Evolutionary conservation across 2,888 invertebrate genomes (phyloP).

Genomic region (Amorpha juglandis): DNA sequence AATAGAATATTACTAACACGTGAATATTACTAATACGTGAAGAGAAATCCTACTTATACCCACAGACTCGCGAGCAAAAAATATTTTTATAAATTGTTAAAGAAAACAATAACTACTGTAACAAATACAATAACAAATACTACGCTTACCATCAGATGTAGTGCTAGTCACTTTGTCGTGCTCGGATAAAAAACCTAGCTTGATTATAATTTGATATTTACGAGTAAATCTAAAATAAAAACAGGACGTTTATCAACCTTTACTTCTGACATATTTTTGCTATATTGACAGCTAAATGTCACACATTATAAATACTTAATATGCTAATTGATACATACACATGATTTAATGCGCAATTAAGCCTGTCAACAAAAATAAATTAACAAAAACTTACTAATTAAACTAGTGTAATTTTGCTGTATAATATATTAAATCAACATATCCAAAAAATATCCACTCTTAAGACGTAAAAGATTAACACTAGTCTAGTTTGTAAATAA

Average conservation of each 20-base stretch:
- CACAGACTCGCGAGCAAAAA: no score
- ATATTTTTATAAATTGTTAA: no score
- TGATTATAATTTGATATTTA: neutral
- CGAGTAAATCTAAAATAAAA: neutral
- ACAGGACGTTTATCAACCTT: neutral
- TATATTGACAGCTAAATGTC: slow-evolving; percentile 5
- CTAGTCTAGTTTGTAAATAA: no score
- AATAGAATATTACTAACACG: no score
- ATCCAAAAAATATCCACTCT: neutral
- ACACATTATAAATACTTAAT: neutral
- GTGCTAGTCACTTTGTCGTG: no score
- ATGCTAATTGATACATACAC: neutral
- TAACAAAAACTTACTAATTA: neutral
- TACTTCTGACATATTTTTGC: neutral
- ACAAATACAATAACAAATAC: no score
- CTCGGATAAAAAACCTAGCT: neutral
- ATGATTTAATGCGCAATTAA: slow-evolving; percentile 10
- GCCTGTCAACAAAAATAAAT: neutral
- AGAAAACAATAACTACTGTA: no score
- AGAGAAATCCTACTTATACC: no score
- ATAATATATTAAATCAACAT: neutral
- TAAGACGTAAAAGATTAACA: neutral
- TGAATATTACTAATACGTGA: no score
- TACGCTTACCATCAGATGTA: no score
- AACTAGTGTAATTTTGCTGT: neutral